Evolutionary conservation across 2,113 vertebrate species (phyloP), one percentile per base, ranked within the genome.

Genomic region (Gobio gobio): DNA sequence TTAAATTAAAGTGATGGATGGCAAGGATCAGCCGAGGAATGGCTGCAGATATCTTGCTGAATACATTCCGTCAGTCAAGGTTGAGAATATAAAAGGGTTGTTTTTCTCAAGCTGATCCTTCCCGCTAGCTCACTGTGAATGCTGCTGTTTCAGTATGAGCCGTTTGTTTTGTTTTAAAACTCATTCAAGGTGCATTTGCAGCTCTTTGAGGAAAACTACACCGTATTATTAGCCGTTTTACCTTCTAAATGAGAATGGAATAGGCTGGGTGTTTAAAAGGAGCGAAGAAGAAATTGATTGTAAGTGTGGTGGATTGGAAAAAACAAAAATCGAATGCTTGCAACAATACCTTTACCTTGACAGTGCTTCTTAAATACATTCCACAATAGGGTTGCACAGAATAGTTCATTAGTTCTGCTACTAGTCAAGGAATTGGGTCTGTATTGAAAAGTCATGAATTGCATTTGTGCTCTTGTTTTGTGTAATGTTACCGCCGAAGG

Each of bases 1-100:
- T 86, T 82, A 58, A 82, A 76, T 47, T 45, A 72, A 66, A 56
- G 72, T 68, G 72, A 85, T 56, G 78, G 72, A 81, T 80, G 77
- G 36, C 5, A 22, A 49, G 56, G 36, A 24, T 26, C 43, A 22
- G n/a, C n/a, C 3, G 29, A 24, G 45, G 75, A 40, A 78, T n/a
- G 26, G n/a, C 7, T 51, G 83, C 16, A 14, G 20, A 64, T 68
- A 77, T 70, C 33, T 8, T 78, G 33, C 10, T 26, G 18, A 77
- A 78, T 26, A 47, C 36, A 78, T 24, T 33, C 51, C 20, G 22
- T 78, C 76, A 78, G 36, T 78, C 56, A 61, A 61, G 22, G 20
- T 5, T 70, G 66, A 36, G 36, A 43, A n/a, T 43, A 61, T 43
- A 40, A n/a, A 29, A 16, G 3, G 18, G 33, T 6, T 24, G 29